Conservation (phyloP, 2,888 invertebrate species). For the Caenorhabditis angaria region DNA sequence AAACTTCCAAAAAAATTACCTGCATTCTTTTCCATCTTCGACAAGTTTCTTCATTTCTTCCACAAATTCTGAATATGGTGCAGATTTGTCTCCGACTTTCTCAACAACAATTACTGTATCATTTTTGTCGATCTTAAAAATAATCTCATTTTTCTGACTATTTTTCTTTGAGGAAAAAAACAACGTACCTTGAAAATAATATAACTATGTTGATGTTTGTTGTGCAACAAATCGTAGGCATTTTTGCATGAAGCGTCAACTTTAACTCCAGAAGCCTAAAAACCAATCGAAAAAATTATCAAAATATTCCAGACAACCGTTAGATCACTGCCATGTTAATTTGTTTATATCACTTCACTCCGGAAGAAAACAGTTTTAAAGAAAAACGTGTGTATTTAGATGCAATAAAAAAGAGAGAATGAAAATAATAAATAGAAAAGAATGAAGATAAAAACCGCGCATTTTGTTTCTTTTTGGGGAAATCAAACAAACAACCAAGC, state of each 20-base stretch:
- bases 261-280: constrained; percentile 69
- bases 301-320: neutral
- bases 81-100: constrained; percentile 70
- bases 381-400: neutral
- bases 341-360: neutral
- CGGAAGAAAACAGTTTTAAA: no score
- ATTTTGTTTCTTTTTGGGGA: constrained; percentile 6
- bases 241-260: constrained; percentile 71
- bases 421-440: neutral
- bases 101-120: constrained; percentile 72
- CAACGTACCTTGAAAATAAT: constrained; percentile 67
- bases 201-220: constrained; percentile 70
- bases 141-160: no score
- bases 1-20: constrained; percentile 43
- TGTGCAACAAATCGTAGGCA: constrained; percentile 72
- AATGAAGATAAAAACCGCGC: constrained; percentile 11
- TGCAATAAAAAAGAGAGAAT: constrained; percentile 4
- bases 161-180: no score
- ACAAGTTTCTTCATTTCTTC: constrained; percentile 66
- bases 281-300: neutral
- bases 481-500: neutral
- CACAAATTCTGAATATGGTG: constrained; percentile 72
- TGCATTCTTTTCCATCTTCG: constrained; percentile 71
- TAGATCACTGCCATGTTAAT: neutral
- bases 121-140: constrained; percentile 66